Conservation (phyloP, 2,113 vertebrate species). For the Dicaeum eximium region DNA sequence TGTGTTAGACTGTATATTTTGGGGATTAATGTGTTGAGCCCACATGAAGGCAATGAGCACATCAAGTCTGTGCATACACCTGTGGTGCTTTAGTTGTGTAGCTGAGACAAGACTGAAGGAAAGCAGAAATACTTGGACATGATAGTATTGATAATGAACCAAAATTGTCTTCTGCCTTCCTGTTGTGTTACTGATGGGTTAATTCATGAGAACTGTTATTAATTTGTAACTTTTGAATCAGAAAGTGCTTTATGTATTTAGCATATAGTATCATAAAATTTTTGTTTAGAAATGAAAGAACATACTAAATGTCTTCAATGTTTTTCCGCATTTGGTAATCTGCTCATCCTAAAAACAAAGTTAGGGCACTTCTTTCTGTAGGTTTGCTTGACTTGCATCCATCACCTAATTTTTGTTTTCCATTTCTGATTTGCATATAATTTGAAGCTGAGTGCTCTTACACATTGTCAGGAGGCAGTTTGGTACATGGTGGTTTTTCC, state of each 20-base stretch:
- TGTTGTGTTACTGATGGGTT: background rate
- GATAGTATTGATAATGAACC: background rate
- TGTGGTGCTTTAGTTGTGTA: constrained; percentile 9
- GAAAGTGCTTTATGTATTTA: background rate
- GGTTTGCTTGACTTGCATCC: background rate
- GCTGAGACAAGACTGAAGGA: constrained; percentile 21
- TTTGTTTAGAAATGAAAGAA: background rate
- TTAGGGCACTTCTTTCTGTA: background rate
- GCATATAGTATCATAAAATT: accelerated
- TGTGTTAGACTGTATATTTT: background rate
- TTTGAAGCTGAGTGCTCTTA: background rate
- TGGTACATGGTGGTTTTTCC: background rate
- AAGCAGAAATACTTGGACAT: constrained; percentile 41
- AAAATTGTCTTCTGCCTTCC: background rate
- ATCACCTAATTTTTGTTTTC: background rate
- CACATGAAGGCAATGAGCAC: background rate
- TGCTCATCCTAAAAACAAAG: background rate
- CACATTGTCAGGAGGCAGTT: background rate
- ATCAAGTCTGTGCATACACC: background rate
- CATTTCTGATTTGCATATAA: background rate
- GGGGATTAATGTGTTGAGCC: background rate
- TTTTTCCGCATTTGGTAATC: background rate
- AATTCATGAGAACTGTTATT: background rate
- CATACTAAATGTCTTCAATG: background rate
- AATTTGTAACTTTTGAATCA: background rate